A percentile compares a stretch with the other conserved stretches of the same genome.
phyloP scores from a whole-genome alignment of 2,797 vertebrate genomes.

The Austrolebias charrua region DNA sequence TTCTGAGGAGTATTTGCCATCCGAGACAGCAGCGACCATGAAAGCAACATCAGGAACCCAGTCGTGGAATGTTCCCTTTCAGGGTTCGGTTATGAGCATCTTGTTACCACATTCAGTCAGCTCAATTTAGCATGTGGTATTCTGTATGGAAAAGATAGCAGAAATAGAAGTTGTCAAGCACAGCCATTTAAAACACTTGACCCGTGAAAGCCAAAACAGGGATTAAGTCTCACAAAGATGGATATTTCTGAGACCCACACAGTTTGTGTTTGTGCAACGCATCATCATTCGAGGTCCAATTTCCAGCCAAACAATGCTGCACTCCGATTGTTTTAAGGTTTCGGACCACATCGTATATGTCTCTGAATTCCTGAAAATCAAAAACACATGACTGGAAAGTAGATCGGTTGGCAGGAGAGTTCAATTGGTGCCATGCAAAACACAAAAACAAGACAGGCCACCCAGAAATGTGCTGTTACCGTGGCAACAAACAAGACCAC shows the following conservation, averaged over 20 bases:
- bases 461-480: slow-evolving; percentile 57
- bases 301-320: slow-evolving; percentile 31
- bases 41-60: slow-evolving; percentile 72
- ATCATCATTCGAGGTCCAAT: slow-evolving; percentile 14
- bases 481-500: slow-evolving; percentile 50
- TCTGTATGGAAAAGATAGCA: slow-evolving; percentile 62
- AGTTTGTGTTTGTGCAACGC: slow-evolving; percentile 16
- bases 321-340: slow-evolving; percentile 20
- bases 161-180: slow-evolving; percentile 55
- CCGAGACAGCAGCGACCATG: slow-evolving; percentile 33
- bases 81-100: slow-evolving; percentile 61
- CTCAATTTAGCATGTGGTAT: slow-evolving; percentile 63
- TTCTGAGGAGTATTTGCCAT: slow-evolving; percentile 53
- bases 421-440: slow-evolving; percentile 52
- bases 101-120: slow-evolving; percentile 69
- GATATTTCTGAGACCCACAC: slow-evolving; percentile 1
- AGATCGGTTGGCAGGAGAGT: slow-evolving; percentile 38
- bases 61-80: slow-evolving; percentile 67
- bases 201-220: slow-evolving; percentile 43
- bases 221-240: slow-evolving; percentile 29
- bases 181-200: slow-evolving; percentile 37
- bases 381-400: slow-evolving; percentile 60
- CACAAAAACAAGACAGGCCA: slow-evolving; percentile 49
- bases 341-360: slow-evolving; percentile 39
- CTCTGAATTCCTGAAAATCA: slow-evolving; percentile 48